Conservation (phyloP, 1,140 invertebrate species). For the Chionoecetes opilio region DNA sequence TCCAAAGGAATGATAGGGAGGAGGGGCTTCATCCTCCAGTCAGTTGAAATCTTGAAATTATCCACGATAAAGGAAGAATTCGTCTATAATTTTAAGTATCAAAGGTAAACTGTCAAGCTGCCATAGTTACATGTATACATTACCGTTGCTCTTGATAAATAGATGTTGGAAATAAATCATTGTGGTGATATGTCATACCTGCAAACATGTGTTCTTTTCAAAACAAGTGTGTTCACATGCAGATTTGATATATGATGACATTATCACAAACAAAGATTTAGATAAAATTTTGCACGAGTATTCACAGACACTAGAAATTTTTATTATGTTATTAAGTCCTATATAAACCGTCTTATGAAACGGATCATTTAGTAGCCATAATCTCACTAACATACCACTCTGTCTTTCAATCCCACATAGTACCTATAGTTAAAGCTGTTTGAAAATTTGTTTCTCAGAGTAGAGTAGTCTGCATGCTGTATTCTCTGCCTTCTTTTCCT, state of each 20-base stretch:
- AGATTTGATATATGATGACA: conserved; percentile 1
- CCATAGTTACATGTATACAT: conserved; percentile 20
- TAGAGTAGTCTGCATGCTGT: neutral
- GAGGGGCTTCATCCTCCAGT: conserved; percentile 23
- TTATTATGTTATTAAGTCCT: neutral
- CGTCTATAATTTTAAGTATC: conserved; percentile 30
- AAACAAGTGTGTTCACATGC: neutral
- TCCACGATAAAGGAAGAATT: conserved; percentile 20
- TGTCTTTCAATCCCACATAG: neutral
- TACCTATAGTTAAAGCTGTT: neutral
- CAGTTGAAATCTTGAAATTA: conserved; percentile 17
- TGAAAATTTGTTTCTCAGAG: neutral
- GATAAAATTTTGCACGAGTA: conserved; percentile 21
- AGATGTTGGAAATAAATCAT: conserved; percentile 30
- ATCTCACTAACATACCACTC: neutral
- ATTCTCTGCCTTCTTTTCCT: neutral
- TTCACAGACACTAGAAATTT: conserved; percentile 13
- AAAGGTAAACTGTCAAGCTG: conserved; percentile 29
- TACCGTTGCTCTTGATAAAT: conserved; percentile 2
- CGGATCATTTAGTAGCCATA: conserved; percentile 28
- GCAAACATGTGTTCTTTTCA: neutral
- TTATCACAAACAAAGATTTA: conserved; percentile 22
- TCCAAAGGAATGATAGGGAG: neutral
- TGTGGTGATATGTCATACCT: conserved; percentile 28
- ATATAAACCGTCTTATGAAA: conserved; percentile 20